Evolutionary conservation across 2,888 invertebrate species (phyloP).

Genomic region (Geotrupes spiniger): DNA sequence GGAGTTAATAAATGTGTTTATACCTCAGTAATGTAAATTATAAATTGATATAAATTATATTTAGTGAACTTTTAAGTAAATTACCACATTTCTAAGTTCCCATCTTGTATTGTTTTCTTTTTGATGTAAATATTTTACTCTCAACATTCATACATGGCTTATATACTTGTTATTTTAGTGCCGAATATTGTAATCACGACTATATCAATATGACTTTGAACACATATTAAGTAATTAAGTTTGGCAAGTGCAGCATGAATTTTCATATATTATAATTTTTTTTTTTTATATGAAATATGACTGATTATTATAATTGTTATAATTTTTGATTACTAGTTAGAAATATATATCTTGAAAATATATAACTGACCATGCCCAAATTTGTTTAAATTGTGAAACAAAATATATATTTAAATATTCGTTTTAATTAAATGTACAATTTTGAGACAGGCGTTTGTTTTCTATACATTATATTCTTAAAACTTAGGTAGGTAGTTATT

Average conservation of each 20-base stretch:
- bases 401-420: conserved; percentile 17
- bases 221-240: no score
- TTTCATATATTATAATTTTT: not conserved
- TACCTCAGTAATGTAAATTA: no score
- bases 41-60: no score
- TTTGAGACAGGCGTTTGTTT: conserved; percentile 19
- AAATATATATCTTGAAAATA: conserved; percentile 6
- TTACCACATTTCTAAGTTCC: no score
- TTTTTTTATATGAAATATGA: conserved; percentile 9
- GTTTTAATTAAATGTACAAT: conserved; percentile 13
- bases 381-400: conserved; percentile 3
- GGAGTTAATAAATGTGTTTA: no score
- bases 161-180: no score
- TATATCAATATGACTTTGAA: no score
- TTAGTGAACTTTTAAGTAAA: no score
- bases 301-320: conserved; percentile 18
- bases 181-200: no score
- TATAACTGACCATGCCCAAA: conserved; percentile 8
- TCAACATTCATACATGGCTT: not conserved
- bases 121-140: no score
- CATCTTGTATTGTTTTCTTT: no score
- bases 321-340: conserved; percentile 2
- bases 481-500: conserved; percentile 45
- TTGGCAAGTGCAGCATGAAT: conserved; percentile 2
- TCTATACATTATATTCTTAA: conserved; percentile 37